Conservation (phyloP, 1,140 invertebrate genomes). For the Nasonia vitripennis region DNA sequence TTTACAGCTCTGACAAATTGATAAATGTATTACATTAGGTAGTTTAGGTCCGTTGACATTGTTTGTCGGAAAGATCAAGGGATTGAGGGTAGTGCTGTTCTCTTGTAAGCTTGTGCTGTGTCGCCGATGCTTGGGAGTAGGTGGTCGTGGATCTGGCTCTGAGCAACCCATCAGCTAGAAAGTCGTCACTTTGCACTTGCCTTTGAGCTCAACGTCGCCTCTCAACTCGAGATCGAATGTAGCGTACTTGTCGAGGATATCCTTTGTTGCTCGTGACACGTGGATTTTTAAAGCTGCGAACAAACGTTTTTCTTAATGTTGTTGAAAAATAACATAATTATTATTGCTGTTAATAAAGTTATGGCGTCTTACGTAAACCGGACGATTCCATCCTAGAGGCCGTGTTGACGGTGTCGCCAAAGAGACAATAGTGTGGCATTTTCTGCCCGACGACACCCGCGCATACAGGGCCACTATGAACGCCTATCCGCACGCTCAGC, state of each 20-base stretch:
- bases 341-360: too few species aligned
- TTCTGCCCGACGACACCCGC: conserved; percentile 91
- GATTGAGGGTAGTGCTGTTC: conserved; percentile 65
- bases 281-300: conserved; percentile 90
- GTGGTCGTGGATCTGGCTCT: conserved; percentile 79
- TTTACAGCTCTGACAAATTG: background rate
- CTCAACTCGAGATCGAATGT: conserved; percentile 85
- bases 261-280: conserved; percentile 86
- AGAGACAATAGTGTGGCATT: conserved; percentile 93
- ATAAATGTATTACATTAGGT: conserved; percentile 62
- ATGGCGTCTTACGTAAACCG: conserved; percentile 81
- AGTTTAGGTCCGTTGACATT: conserved; percentile 63
- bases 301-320: background rate
- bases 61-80: conserved; percentile 69
- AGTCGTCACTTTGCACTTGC: conserved; percentile 89
- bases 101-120: conserved; percentile 67
- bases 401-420: conserved; percentile 93
- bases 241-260: conserved; percentile 86
- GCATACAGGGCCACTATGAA: too few species aligned
- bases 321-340: too few species aligned
- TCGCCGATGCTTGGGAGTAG: conserved; percentile 70
- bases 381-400: conserved; percentile 93
- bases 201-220: conserved; percentile 89
- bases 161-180: conserved; percentile 90
- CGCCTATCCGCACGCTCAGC: too few species aligned